A percentile compares a stretch with the other conserved stretches of the same genome.
Evolutionary conservation across 2,888 invertebrate species (phyloP).

Genomic region (Clostera curtula): DNA sequence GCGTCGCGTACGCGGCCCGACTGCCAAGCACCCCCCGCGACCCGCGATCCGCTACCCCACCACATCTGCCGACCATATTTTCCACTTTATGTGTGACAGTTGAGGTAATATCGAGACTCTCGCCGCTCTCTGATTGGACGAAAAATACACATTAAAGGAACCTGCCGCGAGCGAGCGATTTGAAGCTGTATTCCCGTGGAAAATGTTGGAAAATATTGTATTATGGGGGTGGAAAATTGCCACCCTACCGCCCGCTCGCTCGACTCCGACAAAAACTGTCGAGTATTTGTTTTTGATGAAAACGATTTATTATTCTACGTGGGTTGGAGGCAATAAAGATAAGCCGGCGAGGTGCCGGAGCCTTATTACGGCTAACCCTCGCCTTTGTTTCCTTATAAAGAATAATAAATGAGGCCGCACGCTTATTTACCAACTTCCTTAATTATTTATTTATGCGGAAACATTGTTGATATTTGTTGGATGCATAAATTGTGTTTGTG

Average conservation of each 20-base stretch:
- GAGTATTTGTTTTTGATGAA: constrained; percentile 77
- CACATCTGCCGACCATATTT: constrained; percentile 75
- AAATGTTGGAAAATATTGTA: constrained; percentile 76
- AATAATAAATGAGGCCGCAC: constrained; percentile 74
- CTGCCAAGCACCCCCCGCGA: constrained; percentile 41
- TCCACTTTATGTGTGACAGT: constrained; percentile 77
- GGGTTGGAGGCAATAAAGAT: constrained; percentile 76
- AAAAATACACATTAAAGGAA: constrained; percentile 77
- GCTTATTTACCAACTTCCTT: constrained; percentile 73
- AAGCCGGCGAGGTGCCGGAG: constrained; percentile 75
- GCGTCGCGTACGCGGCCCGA: constrained; percentile 70
- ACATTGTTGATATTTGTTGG: constrained; percentile 65
- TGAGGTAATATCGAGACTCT: constrained; percentile 77
- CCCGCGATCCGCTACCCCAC: constrained; percentile 38
- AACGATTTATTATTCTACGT: constrained; percentile 76
- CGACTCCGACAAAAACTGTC: constrained; percentile 75
- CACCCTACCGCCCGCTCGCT: constrained; percentile 70
- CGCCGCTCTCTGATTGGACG: constrained; percentile 75
- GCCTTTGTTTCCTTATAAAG: constrained; percentile 76
- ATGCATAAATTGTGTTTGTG: constrained; percentile 38
- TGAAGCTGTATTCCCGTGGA: constrained; percentile 75
- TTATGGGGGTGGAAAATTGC: constrained; percentile 75
- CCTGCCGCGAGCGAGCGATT: constrained; percentile 73
- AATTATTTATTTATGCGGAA: constrained; percentile 72
- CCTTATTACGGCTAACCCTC: constrained; percentile 76